phyloP scores from a whole-genome alignment of 2,888 invertebrate genomes.

The Panzeria rudis region DNA sequence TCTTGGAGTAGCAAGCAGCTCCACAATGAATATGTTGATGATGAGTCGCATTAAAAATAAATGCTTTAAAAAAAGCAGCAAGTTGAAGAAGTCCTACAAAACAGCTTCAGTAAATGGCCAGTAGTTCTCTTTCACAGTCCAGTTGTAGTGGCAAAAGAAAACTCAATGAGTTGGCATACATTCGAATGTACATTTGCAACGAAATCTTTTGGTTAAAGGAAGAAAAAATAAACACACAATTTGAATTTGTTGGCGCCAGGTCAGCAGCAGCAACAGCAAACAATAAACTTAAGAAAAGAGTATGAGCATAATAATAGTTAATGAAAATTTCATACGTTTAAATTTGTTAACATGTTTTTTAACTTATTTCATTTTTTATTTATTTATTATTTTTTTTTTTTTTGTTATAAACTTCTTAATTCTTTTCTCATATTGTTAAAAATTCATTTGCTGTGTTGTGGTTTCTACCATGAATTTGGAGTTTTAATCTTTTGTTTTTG shows the following conservation, averaged over 20 bases:
- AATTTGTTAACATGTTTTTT: conserved; percentile 71
- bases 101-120: conserved; percentile 48
- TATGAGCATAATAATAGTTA: conserved; percentile 77
- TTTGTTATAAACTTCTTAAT: conserved; percentile 39
- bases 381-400: conserved; percentile 28
- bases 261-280: conserved; percentile 72
- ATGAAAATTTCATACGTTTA: conserved; percentile 77
- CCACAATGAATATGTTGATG: conserved; percentile 22
- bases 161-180: conserved; percentile 60
- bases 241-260: conserved; percentile 80
- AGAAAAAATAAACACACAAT: conserved; percentile 32
- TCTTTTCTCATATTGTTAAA: conserved; percentile 50
- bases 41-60: not conserved
- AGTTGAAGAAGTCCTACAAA: conserved; percentile 46
- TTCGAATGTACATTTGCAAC: conserved; percentile 53
- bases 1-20: conserved; percentile 16
- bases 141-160: conserved; percentile 47
- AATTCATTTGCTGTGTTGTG: conserved; percentile 35
- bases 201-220: conserved; percentile 25
- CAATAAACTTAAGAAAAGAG: conserved; percentile 50
- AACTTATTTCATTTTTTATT: conserved; percentile 62
- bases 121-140: conserved; percentile 33
- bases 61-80: conserved; percentile 15
- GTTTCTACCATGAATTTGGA: conserved; percentile 63
- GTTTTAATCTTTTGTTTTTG: conserved; percentile 53